Base-by-base conservation (phyloP, 1,140 invertebrate genomes). In the Cyclargus thomasi region DNA sequence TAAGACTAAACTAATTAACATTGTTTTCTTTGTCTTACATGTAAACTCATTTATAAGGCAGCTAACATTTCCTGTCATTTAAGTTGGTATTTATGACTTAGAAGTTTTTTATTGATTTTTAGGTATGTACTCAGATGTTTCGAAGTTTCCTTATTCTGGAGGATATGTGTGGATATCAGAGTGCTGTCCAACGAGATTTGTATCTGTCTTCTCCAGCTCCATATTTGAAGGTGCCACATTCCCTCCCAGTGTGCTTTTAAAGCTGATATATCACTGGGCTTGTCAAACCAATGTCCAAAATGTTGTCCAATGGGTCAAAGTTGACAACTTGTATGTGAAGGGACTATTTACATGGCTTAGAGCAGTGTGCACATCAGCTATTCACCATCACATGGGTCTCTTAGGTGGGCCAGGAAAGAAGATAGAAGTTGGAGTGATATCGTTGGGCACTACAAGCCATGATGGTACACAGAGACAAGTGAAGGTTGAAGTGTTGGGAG, bases 101-200 rank as follows among this genome's bases (percentile, higher is more conserved):
- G 4, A 17, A 20, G 17, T 63, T 16, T 68, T 59, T n/a, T 62
- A n/a, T 64, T 70, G 62, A 53, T 53, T 79, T 80, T 0, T 74
- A 91, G 95, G 95, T 36, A 96, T 96, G 93, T 97, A 96, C 79
- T 96, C 95, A 7, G 96, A 97, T 82, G 94, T 94, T 2, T 92
- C 94, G 1, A 96, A 96, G 73, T 96, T 97, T 81, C 95, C 95
- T 0, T 96, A 95, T 82, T 96, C 95, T 0, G 96, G 95, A 14
- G 96, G 96, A 17, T 97, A 97, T 78, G 96, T 97, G 1, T 97
- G 96, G 96, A 96, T 97, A 71, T 95, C 94, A 1, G 94, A 95
- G 63, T 97, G 96, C 81, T 97, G 96, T 80, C 94, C 95, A 0
- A 94, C 95, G 21, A 93, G 94, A 63, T 97, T 95, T 76, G 94